phyloP scores from a whole-genome alignment of 30 jellyfish, hydroid and myxozoan species.

The Cassiopea xamachana region DNA sequence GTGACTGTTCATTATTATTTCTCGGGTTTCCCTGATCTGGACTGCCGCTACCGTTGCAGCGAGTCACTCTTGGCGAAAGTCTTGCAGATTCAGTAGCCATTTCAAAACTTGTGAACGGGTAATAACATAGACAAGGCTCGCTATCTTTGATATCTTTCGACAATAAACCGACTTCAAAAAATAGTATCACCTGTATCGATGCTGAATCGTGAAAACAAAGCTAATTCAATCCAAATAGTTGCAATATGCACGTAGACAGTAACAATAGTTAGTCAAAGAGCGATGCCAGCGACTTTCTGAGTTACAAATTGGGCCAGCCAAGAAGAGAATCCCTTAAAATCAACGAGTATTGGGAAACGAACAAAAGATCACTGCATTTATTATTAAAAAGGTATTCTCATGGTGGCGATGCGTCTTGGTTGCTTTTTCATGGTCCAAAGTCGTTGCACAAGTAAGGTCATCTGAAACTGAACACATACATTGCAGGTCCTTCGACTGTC shows the following conservation, averaged over 20 bases:
- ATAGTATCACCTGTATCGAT: neutral
- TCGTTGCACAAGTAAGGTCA: slow-evolving; percentile 82
- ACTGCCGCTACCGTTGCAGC: slow-evolving; percentile 74
- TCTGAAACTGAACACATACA: slow-evolving; percentile 64
- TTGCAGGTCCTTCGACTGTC: slow-evolving; percentile 62
- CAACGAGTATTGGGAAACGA: slow-evolving; percentile 25
- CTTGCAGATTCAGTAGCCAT: slow-evolving; percentile 66
- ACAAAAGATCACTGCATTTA: slow-evolving; percentile 64
- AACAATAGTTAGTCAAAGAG: neutral
- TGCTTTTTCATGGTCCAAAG: slow-evolving; percentile 75
- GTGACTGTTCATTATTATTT: slow-evolving; percentile 79
- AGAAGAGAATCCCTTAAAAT: slow-evolving; percentile 22
- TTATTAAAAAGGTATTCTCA: slow-evolving; percentile 66
- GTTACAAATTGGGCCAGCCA: slow-evolving; percentile 25
- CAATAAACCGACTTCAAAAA: neutral
- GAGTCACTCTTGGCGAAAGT: slow-evolving; percentile 67
- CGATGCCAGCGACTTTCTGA: neutral
- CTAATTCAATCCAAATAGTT: neutral
- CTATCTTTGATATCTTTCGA: neutral
- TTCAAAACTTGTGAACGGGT: slow-evolving; percentile 5
- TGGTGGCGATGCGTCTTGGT: slow-evolving; percentile 72
- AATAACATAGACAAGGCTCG: neutral
- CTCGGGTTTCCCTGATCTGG: slow-evolving; percentile 90
- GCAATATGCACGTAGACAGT: slow-evolving; percentile 57
- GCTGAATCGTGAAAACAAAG: neutral